These are phyloP conservation scores for Sisyra nigra DNA, from an alignment of 2,888 invertebrate species.

Conservation along the genomic window DNA sequence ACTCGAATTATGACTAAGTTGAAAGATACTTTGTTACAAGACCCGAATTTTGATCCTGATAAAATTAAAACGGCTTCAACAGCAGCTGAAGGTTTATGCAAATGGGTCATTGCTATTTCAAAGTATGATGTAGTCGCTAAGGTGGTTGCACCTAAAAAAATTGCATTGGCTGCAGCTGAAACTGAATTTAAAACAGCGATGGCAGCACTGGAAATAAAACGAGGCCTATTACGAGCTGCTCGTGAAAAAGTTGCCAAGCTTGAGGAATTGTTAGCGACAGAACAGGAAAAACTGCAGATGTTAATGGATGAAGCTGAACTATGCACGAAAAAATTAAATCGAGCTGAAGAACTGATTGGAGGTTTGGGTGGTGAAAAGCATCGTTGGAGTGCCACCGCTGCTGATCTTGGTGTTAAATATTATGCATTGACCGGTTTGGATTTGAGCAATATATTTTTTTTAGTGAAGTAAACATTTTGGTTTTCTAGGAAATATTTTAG, in stretches of 20 bases:
- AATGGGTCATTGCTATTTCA: constrained; percentile 90
- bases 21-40: constrained; percentile 59
- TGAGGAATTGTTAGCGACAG: constrained; percentile 52
- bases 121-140: constrained; percentile 89
- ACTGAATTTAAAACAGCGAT: constrained; percentile 56
- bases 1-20: constrained; percentile 69
- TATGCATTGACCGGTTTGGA: constrained; percentile 50
- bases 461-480: neutral
- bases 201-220: constrained; percentile 61
- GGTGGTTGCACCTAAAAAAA: constrained; percentile 84
- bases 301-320: constrained; percentile 74
- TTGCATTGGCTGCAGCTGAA: constrained; percentile 76
- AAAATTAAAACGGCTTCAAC: constrained; percentile 75
- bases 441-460: neutral
- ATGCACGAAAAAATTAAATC: constrained; percentile 72
- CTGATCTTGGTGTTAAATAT: constrained; percentile 48
- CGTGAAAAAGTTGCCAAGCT: constrained; percentile 51
- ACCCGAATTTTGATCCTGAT: constrained; percentile 82
- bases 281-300: constrained; percentile 47
- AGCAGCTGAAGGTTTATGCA: constrained; percentile 81
- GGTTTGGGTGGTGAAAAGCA: constrained; percentile 85
- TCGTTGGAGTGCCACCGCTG: constrained; percentile 71
- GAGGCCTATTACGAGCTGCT: constrained; percentile 54
- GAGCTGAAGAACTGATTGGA: constrained; percentile 84
- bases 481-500: constrained; percentile 59